Evolutionary conservation across 2,113 vertebrate species (phyloP).

Genomic region (Aegithalos caudatus): DNA sequence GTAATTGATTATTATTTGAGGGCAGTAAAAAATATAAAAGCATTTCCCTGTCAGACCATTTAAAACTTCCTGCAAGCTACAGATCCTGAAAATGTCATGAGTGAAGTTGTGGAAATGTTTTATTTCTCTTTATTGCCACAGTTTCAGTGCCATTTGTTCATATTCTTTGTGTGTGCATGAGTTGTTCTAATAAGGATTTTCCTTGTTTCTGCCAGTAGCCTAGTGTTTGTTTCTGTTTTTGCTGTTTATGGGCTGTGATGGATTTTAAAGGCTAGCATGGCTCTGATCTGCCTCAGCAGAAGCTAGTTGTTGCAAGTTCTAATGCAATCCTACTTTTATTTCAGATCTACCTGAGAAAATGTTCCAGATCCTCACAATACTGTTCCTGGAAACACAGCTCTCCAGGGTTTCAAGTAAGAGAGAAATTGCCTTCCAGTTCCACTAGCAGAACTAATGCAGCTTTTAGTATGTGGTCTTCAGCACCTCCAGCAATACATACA

Average conservation of each 20-base stretch:
- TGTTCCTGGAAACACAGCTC: conserved; percentile 37
- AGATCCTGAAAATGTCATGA: background rate
- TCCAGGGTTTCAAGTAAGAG: conserved; percentile 35
- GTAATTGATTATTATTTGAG: background rate
- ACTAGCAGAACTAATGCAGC: background rate
- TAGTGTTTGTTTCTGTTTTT: background rate
- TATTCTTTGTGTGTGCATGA: background rate
- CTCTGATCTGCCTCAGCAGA: background rate
- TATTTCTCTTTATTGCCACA: background rate
- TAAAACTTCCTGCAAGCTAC: background rate
- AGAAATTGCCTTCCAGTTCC: background rate
- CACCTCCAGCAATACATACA: background rate
- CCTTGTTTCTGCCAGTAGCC: background rate
- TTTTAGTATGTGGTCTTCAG: background rate
- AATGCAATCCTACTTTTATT: background rate
- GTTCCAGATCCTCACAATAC: conserved; percentile 6
- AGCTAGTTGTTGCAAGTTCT: background rate
- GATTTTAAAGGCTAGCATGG: background rate
- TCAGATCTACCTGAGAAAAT: conserved; percentile 56
- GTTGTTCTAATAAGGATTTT: background rate
- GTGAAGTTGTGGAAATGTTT: background rate
- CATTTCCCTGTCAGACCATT: background rate
- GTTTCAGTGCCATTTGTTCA: background rate
- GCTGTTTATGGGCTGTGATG: background rate
- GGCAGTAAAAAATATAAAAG: background rate